A percentile compares a stretch with the other conserved stretches of the same genome.
Conservation (phyloP, 92 coral and sea anemone genomes). For the Palythoa grandiflora region DNA sequence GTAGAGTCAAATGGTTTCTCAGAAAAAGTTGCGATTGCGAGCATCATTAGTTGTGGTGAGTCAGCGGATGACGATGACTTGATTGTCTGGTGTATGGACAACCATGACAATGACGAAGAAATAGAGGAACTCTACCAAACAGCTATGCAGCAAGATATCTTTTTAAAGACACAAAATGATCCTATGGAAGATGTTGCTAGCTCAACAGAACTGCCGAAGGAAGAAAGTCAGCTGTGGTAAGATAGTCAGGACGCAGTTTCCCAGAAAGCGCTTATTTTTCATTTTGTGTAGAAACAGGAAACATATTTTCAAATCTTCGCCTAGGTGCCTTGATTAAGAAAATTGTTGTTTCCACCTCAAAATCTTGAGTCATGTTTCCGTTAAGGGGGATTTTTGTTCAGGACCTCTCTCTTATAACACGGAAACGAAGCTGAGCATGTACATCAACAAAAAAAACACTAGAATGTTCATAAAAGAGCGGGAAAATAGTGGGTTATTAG, state of each 20-base stretch:
- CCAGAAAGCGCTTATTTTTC: too few relatives aligned
- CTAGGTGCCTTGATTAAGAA: too few relatives aligned
- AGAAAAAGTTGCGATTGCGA: conserved; percentile 76
- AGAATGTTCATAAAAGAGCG: too few relatives aligned
- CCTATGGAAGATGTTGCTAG: neutral
- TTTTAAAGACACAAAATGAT: neutral
- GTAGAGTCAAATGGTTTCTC: conserved; percentile 62
- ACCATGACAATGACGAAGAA: conserved; percentile 67
- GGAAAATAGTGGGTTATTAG: too few relatives aligned
- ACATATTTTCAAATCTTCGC: too few relatives aligned
- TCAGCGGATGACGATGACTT: conserved; percentile 78
- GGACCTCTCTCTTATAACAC: too few relatives aligned
- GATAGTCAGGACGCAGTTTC: neutral
- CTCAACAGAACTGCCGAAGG: neutral
- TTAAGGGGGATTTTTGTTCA: too few relatives aligned
- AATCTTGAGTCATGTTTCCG: too few relatives aligned
- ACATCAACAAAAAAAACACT: too few relatives aligned
- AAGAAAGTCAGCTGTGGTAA: conserved; percentile 3
- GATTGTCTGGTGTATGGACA: conserved; percentile 73
- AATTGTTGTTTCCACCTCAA: too few relatives aligned
- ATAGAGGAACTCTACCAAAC: conserved; percentile 10
- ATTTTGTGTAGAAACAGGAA: too few relatives aligned
- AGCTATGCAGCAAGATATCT: neutral
- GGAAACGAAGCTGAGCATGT: too few relatives aligned
- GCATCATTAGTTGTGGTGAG: conserved; percentile 54